phyloP scores from a whole-genome alignment of 2,888 invertebrate species.

The Drosophila nr. perissopoda region DNA sequence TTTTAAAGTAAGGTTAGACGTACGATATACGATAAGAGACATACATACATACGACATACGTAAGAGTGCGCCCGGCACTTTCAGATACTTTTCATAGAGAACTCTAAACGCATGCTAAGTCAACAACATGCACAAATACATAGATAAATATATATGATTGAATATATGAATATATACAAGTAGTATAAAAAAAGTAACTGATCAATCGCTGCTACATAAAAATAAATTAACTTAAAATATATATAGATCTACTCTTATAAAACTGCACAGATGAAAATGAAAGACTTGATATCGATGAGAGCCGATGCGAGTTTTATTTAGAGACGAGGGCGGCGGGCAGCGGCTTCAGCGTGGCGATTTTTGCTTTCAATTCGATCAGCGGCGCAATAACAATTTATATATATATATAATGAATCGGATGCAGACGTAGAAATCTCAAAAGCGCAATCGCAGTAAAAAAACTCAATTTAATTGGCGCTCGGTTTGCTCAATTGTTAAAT shows the following conservation, averaged over 20 bases:
- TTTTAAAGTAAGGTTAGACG: conserved; percentile 20
- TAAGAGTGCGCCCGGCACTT: conserved; percentile 47
- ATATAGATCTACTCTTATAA: conserved; percentile 51
- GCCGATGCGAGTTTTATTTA: conserved; percentile 12
- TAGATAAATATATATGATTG: conserved; percentile 36
- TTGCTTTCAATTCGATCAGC: conserved; percentile 46
- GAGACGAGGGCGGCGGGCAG: conserved; percentile 6
- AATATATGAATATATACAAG: conserved; percentile 37
- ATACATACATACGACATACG: conserved; percentile 52
- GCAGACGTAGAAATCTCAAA: conserved; percentile 49
- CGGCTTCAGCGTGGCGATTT: conserved; percentile 22
- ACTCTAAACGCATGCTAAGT: conserved; percentile 60
- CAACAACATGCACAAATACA: conserved; percentile 63
- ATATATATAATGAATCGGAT: conserved; percentile 42
- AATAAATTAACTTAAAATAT: conserved; percentile 48
- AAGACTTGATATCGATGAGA: conserved; percentile 29
- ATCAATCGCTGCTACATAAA: conserved; percentile 21
- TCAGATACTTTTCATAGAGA: conserved; percentile 33
- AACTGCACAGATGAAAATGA: conserved; percentile 50
- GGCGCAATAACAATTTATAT: conserved; percentile 18
- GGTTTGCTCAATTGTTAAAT: conserved; percentile 51
- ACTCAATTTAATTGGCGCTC: conserved; percentile 47
- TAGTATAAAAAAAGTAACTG: conserved; percentile 18
- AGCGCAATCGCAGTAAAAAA: conserved; percentile 47
- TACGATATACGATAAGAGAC: conserved; percentile 37